These are phyloP conservation scores for Ibycter americanus DNA, from an alignment of 2,797 vertebrate genomes.

Conservation along the genomic window DNA sequence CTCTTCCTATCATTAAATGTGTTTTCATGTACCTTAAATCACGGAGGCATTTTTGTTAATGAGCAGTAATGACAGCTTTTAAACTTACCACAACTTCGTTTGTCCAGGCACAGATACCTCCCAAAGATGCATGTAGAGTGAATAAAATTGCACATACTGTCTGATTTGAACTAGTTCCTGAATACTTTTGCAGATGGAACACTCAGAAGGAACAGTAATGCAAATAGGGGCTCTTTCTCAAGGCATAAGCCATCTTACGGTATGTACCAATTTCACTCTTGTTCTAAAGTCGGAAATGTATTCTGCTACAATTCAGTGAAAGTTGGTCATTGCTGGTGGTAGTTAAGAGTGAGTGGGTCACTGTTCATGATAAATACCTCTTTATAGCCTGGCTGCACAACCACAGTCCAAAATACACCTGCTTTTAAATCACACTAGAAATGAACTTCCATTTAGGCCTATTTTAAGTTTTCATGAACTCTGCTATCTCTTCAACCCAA, in stretches of 20 bases:
- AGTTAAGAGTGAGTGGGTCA: not conserved
- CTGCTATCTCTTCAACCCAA: not conserved
- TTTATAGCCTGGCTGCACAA: not conserved
- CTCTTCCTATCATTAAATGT: not conserved
- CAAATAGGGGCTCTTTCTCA: conserved; percentile 92
- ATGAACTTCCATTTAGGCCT: not conserved
- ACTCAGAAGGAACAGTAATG: conserved; percentile 85
- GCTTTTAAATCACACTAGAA: not conserved
- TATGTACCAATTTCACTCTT: conserved; percentile 68
- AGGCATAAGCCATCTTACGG: conserved; percentile 92
- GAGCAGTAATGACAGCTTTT: not conserved
- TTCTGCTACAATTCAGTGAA: not conserved
- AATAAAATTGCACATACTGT: not conserved
- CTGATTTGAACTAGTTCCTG: conserved; percentile 59
- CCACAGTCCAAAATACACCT: fast-evolving
- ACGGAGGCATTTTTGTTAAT: not conserved
- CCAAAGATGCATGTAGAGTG: conserved; percentile 24
- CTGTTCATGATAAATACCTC: not conserved
- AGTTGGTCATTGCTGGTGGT: not conserved
- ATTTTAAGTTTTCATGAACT: not conserved
- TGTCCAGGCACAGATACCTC: not conserved
- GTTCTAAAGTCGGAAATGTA: not conserved
- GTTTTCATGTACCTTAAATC: not conserved
- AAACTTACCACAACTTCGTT: not conserved
- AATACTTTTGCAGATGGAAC: conserved; percentile 87